Conservation (phyloP, 2,888 invertebrate species). For the Dasypolia templi region DNA sequence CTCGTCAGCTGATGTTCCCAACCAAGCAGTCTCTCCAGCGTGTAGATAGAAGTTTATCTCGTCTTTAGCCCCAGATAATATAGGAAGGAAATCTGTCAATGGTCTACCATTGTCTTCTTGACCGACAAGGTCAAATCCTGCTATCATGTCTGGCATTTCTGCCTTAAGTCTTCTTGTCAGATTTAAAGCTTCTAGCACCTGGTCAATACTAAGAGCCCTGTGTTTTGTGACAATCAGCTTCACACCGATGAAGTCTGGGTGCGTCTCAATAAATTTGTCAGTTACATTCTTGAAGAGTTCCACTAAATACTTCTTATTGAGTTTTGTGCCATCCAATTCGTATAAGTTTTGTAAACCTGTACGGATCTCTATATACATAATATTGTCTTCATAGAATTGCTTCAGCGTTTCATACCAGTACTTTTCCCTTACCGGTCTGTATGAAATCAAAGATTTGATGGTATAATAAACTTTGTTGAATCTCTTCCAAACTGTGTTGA, state of each 20-base stretch:
- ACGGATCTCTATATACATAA: conserved; percentile 93
- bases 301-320: conserved; percentile 88
- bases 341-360: conserved; percentile 86
- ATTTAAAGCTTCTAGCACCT: conserved; percentile 83
- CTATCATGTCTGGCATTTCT: conserved; percentile 92
- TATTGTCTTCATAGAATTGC: conserved; percentile 92
- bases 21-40: conserved; percentile 95
- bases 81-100: conserved; percentile 90
- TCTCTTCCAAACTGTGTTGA: conserved; percentile 91
- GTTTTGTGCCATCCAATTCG: conserved; percentile 90
- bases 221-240: conserved; percentile 91
- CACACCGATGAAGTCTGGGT: conserved; percentile 92
- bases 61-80: conserved; percentile 87
- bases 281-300: conserved; percentile 89
- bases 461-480: conserved; percentile 89
- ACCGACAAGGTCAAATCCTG: conserved; percentile 95
- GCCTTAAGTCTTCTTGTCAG: conserved; percentile 79
- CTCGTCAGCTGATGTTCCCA: conserved; percentile 91
- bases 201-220: conserved; percentile 74
- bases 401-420: conserved; percentile 91
- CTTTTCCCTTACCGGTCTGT: conserved; percentile 91
- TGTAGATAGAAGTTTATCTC: conserved; percentile 93
- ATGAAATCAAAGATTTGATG: conserved; percentile 90
- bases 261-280: conserved; percentile 89
- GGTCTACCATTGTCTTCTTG: conserved; percentile 94